Base-by-base conservation (phyloP, 2,113 vertebrate species). In the Nanorana parkeri region DNA sequence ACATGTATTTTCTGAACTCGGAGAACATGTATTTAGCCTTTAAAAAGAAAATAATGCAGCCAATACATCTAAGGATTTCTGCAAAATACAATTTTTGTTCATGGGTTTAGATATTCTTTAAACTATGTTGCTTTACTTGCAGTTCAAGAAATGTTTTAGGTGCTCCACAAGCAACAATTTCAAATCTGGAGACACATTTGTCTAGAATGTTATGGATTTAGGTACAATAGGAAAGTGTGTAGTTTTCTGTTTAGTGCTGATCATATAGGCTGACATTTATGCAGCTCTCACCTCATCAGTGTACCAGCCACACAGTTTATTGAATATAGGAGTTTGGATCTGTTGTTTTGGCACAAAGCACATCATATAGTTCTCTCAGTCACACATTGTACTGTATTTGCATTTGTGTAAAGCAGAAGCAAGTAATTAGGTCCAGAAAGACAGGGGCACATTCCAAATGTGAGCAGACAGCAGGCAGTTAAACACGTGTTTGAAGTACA, bases 351-450 rank as follows among this genome's bases (percentile, higher is more conserved):
- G n/a, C 15, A n/a, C 20, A n/a, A 23, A 32, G 29, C 21, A 21
- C 29, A 51, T 13, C 24, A 72, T 28, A 21, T 51, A 54, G 60
- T 66, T 65, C 36, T n/a, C 52, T 77, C 58, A 65, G 16, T 54
- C 41, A 47, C 17, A 17, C 58, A 61, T 61, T 63, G 6, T 63
- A 63, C 61, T 63, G 29, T 66, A 63, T 19, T n/a, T 54, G 61
- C 24, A 28, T 72, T 54, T 56, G 17, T 26, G 68, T 6, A 51
- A 26, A 54, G 8, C n/a, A 17, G 11, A 55, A 64, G 61, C 26
- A 76, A 17, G 52, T 77, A 77, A 77, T 77, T 77, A 63, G 64
- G 64, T 64, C 75, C 75, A 77, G 75, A 77, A 63, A 64, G 60
- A 64, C 32, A 52, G 64, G 75, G 75, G 66, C 75, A 77, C 41